These are phyloP conservation scores for Drosophila yooni DNA, from an alignment of 2,888 invertebrate species.

Conservation along the genomic window DNA sequence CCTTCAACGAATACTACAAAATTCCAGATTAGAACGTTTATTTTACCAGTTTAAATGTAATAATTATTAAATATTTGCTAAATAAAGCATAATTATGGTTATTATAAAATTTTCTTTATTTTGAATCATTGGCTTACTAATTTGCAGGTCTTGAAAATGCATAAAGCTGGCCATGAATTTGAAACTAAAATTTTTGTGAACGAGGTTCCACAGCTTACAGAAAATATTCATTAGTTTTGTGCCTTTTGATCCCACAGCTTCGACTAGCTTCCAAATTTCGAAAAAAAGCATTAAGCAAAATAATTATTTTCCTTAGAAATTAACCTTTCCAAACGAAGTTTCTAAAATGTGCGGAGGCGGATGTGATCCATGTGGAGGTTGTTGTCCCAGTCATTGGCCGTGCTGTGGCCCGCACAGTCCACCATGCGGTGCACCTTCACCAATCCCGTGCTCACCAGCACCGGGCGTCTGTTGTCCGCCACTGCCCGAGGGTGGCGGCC, in stretches of 20 bases:
- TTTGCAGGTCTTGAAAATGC: background rate
- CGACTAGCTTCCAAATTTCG: slow-evolving; percentile 65
- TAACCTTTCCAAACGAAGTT: slow-evolving; percentile 4
- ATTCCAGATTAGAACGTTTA: background rate
- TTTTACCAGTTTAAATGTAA: background rate
- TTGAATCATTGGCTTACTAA: background rate
- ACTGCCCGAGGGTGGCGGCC: slow-evolving; percentile 80
- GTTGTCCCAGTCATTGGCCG: slow-evolving; percentile 51
- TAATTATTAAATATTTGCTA: background rate
- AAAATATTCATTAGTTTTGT: slow-evolving; percentile 65
- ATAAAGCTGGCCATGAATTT: slow-evolving; percentile 48
- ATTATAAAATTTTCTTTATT: background rate
- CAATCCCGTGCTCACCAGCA: slow-evolving; percentile 78
- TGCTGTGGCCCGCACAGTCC: slow-evolving; percentile 66
- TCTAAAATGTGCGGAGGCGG: slow-evolving; percentile 44
- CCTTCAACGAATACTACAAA: slow-evolving; percentile 3
- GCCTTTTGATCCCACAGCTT: slow-evolving; percentile 65
- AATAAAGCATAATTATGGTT: background rate
- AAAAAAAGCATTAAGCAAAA: background rate
- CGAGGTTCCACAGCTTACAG: background rate
- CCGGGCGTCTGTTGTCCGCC: slow-evolving; percentile 78
- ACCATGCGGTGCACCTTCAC: slow-evolving; percentile 75
- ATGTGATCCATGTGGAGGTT: slow-evolving; percentile 55
- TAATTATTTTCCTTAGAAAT: slow-evolving; percentile 26
- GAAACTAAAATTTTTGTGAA: background rate